These are phyloP conservation scores for Anguilla megastoma DNA, from an alignment of 2,797 vertebrate species.

Conservation along the genomic window DNA sequence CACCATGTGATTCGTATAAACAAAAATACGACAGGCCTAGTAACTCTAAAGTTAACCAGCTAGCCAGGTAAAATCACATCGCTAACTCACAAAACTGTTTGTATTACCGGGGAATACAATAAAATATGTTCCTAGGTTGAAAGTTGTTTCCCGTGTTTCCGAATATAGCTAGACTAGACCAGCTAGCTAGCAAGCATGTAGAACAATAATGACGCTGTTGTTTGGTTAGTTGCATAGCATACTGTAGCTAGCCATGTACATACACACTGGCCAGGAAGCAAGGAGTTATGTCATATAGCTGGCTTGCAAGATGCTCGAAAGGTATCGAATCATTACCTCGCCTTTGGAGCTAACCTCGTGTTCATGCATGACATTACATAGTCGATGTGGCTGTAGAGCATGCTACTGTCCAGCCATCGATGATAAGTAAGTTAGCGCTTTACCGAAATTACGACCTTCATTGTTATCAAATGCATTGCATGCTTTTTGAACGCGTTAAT, in stretches of 20 bases:
- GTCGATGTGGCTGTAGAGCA: background rate
- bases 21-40: background rate
- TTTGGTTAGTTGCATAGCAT: background rate
- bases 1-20: constrained; percentile 1
- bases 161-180: background rate
- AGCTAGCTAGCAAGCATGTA: background rate
- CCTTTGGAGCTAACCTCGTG: background rate
- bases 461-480: background rate
- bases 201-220: background rate
- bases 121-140: background rate
- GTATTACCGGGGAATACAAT: background rate
- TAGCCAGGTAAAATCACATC: background rate
- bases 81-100: background rate
- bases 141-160: background rate
- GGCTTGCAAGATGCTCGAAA: background rate
- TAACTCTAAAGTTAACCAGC: background rate
- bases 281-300: background rate
- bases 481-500: background rate
- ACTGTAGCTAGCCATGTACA: background rate
- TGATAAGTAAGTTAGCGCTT: background rate
- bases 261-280: too few species aligned
- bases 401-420: background rate
- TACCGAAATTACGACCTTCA: background rate
- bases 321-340: background rate
- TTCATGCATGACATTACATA: background rate